Evolutionary conservation across 2,113 vertebrate species (phyloP), one percentile per base, ranked within the genome.

Genomic region (Tretioscincus oriximinensis): DNA sequence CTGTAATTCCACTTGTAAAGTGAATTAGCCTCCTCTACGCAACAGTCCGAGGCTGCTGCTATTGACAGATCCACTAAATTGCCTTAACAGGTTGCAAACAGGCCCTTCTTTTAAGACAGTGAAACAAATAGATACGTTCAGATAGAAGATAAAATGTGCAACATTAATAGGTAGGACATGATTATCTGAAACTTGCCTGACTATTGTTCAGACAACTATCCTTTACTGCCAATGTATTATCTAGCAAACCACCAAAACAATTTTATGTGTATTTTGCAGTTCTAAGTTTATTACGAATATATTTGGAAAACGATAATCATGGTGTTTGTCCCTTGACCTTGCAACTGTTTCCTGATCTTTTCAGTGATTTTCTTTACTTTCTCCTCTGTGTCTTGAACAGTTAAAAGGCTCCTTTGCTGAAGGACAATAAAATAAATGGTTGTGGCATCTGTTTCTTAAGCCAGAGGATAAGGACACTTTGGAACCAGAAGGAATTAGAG

Each of bases 141-240:
- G 54, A 16, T 58, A 18, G 18, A 58, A 58, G 54, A 58, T 12
- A 51, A 51, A 51, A 41, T 41, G 35, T 41, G 35, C 5, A 41
- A 41, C 35, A 41, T 41, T 41, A 5, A 41, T 41, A 41, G 35
- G 35, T 41, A 41, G 35, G 2, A 41, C 35, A 41, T 5, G 5
- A 24, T 82, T 28, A 20, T 21, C 54, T 72, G 66, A 76, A 63
- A 76, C n/a, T 60, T 63, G 29, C 72, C 77, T 47, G 60, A 71
- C 29, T 35, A 24, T 77, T 72, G 28, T 54, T 31, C 5, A 76
- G 6, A 31, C 51, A 5, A 7, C 8, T 77, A 65, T n/a, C 24
- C 81, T 65, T 72, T 61, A 35, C 26, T 70, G 60, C 22, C 58
- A 63, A 72, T 64, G 8, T 75, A 65, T 66, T 65, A n/a, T 64